Evolutionary conservation across 2,888 invertebrate genomes (phyloP), one percentile per base, ranked within the genome.

Genomic region (Nasonovia ribisnigri): DNA sequence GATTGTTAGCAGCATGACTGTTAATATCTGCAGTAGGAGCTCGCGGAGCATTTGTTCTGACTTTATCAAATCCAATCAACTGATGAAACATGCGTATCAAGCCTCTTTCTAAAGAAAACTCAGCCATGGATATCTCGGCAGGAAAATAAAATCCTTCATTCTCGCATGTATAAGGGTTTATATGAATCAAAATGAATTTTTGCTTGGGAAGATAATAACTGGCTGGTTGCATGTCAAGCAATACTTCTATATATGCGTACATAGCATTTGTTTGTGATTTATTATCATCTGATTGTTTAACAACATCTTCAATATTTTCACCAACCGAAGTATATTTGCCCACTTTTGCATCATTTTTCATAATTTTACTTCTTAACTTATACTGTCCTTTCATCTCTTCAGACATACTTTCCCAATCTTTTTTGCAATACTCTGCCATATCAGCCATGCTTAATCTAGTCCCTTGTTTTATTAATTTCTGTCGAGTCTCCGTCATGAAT

Each of bases 171-270:
- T 93, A 93, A 48, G 93, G 29, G 24, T 93, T 93, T 10, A 93
- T n/a, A 84, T 93, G 84, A 46, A 93, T 93, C n/a, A 93, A 60
- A 93, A 93, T 93, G 20, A 93, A 93, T 90, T n/a, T 93, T 48
- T 90, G 90, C 20, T 90, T 93, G 24, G 93, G 84, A 29, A 93
- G 84, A 60, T 48, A 93, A 87, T 60, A 36, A 29, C 10, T 48
- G 42, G 42, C 16, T 10, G 43, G 89, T 36, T 89, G 6, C 48
- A 93, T 26, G 36, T 36, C 43, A 29, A 93, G 84, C n/a, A 93
- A n/a, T 16, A 60, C 84, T 60, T 93, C 86, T 43, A 93, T 93
- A 42, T 93, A 93, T 20, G 5, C 0, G 36, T 93, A 93, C 93
- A 93, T 93, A 42, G 84, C 60, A 54, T 54, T 24, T 57, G 89